Percentiles rank a stretch among this genome's conserved stretches.
These are phyloP conservation scores for Drosophila fungiperda DNA, from an alignment of 2,888 invertebrate genomes.

Conservation along the genomic window DNA sequence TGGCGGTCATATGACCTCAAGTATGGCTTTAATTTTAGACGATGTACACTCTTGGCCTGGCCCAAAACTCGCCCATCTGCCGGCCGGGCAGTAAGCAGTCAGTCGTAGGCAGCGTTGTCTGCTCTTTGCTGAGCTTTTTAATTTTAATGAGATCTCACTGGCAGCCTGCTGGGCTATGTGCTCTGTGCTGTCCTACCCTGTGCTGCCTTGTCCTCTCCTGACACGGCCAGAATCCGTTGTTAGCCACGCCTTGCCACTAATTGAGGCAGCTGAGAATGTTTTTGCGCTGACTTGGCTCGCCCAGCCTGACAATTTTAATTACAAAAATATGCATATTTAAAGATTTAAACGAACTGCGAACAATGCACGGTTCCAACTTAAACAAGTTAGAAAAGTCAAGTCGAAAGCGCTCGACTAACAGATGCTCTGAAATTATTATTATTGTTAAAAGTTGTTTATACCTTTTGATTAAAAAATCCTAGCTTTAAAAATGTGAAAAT, in stretches of 20 bases:
- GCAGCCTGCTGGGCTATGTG: slow-evolving; percentile 60
- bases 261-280: slow-evolving; percentile 74
- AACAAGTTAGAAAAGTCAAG: neutral
- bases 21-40: slow-evolving; percentile 57
- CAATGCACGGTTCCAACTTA: slow-evolving; percentile 49
- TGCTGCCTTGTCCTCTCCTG: slow-evolving; percentile 5
- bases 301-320: slow-evolving; percentile 66
- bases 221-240: slow-evolving; percentile 38
- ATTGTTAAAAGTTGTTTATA: neutral
- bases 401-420: neutral
- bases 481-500: neutral
- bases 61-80: slow-evolving; percentile 26
- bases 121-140: slow-evolving; percentile 67
- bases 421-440: neutral
- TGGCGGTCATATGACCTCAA: slow-evolving; percentile 34
- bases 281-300: slow-evolving; percentile 64
- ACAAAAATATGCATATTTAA: slow-evolving; percentile 78
- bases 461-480: neutral
- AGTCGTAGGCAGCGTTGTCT: slow-evolving; percentile 17
- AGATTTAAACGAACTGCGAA: slow-evolving; percentile 50
- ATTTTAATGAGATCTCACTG: slow-evolving; percentile 79
- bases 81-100: neutral
- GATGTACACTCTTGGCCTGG: slow-evolving; percentile 29
- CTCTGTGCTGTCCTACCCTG: neutral
- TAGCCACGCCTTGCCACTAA: slow-evolving; percentile 73